phyloP scores from a whole-genome alignment of 1,140 invertebrate genomes.

The Cheumatopsyche charites region DNA sequence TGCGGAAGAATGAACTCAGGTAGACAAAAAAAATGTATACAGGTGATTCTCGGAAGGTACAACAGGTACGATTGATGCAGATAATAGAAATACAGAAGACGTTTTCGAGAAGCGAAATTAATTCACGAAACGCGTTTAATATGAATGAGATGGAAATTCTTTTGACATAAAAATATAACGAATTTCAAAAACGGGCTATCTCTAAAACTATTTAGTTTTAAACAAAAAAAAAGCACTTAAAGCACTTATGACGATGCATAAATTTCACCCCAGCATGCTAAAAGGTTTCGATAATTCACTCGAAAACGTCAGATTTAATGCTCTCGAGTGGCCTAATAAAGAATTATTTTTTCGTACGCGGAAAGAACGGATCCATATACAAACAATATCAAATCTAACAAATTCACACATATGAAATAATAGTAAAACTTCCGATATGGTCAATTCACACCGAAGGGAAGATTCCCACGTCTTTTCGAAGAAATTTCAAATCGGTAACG shows the following conservation, averaged over 20 bases:
- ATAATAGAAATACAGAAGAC: conserved; percentile 2
- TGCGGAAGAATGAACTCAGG: conserved; percentile 3
- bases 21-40: conserved; percentile 1
- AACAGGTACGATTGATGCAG: conserved; percentile 6
- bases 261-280: conserved; percentile 11
- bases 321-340: too few relatives aligned
- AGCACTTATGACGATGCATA: neutral
- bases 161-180: neutral
- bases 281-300: conserved; percentile 2
- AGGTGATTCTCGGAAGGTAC: conserved; percentile 10
- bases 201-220: too few relatives aligned
- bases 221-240: too few relatives aligned
- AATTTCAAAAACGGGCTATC: neutral
- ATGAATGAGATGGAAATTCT: neutral
- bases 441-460: neutral
- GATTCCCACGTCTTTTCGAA: neutral
- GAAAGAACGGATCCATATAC: too few relatives aligned
- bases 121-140: neutral
- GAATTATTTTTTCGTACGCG: too few relatives aligned
- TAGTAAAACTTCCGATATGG: too few relatives aligned
- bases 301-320: neutral
- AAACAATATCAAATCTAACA: too few relatives aligned
- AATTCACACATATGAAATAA: too few relatives aligned
- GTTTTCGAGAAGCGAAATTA: neutral
- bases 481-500: neutral